Evolutionary conservation across 2,797 vertebrate genomes (phyloP), one percentile per base, ranked within the genome.

Genomic region (Channa striata): DNA sequence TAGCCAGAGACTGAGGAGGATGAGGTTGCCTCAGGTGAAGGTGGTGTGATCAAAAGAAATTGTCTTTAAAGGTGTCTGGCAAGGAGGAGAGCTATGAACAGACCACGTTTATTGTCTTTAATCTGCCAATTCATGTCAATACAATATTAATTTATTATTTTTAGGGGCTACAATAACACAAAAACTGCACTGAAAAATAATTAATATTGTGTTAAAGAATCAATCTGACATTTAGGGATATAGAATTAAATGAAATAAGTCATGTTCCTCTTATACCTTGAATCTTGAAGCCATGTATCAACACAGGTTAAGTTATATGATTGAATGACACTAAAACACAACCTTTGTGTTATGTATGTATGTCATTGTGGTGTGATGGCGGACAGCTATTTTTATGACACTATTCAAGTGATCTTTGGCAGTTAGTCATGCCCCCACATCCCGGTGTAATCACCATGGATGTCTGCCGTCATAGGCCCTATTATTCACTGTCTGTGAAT

Each of bases 401-500:
- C 37, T 34, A 72, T 58, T 17, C 12, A 12, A 36, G 8, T 12
- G n/a, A 51, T 30, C 72, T 68, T 73, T 13, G 64, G 59, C 67
- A 42, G 20, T 74, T 49, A 74, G 53, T 76, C 72, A 78, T 42
- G 33, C 3, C 14, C 12, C 8, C 23, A 43, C 37, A 53, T 34
- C 39, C 40, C 36, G 33, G 23, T 54, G 11, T 40, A 47, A 50
- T 39, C 42, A 61, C 43, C 39, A 36, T 11, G 8, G 23, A 39
- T 19, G 52, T 36, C 23, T 44, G 60, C 46, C 20, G 48, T 77
- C 77, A 72, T 48, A 33, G 21, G 68, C 72, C 66, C 25, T 42
- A 42, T 82, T 80, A 83, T 71, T 74, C 67, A 78, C 63, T 21
- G 72, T 78, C 70, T 82, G 64, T 76, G 33, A 62, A 62, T 37